Base-by-base conservation (phyloP, 2,113 vertebrate species). In the Onychostoma macrolepis region DNA sequence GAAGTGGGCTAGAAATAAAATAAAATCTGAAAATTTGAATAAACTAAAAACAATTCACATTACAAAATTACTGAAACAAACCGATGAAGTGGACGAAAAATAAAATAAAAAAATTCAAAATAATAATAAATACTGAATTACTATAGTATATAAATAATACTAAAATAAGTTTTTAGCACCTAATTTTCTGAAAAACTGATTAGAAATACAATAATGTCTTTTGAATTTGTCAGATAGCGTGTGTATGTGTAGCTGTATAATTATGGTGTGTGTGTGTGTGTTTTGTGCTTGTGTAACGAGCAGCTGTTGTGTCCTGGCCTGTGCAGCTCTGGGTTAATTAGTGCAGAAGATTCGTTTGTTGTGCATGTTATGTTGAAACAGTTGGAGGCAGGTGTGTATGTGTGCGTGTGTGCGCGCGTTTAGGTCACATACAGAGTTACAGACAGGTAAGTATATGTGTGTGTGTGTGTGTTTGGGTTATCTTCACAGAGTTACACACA, bases 331-430 rank as follows among this genome's bases (percentile, higher is more conserved):
- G 89, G 88, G 93, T 90, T 95, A 95, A 95, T 95, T 95, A 94
- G 94, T 95, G 95, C 95, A 94, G 94, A 95, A 95, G 93, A 94
- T 94, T 89, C 92, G 92, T 93, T 89, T 92, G 90, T 93, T 94
- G 92, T 92, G 92, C 93, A 92, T 92, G 92, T 90, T 89, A 88
- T 89, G 92, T 92, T 94, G 90, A 93, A 93, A 93, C 91, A 91
- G 90, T 90, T 81, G 88, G 91, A 91, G 92, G 92, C 93, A 95
- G 93, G 94, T 95, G 94, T 94, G 93, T 89, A 91, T 89, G 88
- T 91, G 89, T 76, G 72, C 26, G 21, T n/a, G 41, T 45, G 41
- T 13, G 10, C n/a, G n/a, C n/a, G n/a, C n/a, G 28, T 76, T 1
- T 65, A 11, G 10, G 67, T 71, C 67, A 71, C 7, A 36, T 48